Percentiles rank a stretch among this genome's conserved stretches.
These are phyloP conservation scores for Isoperla grammatica DNA, from an alignment of 2,888 invertebrate species.

Conservation along the genomic window DNA sequence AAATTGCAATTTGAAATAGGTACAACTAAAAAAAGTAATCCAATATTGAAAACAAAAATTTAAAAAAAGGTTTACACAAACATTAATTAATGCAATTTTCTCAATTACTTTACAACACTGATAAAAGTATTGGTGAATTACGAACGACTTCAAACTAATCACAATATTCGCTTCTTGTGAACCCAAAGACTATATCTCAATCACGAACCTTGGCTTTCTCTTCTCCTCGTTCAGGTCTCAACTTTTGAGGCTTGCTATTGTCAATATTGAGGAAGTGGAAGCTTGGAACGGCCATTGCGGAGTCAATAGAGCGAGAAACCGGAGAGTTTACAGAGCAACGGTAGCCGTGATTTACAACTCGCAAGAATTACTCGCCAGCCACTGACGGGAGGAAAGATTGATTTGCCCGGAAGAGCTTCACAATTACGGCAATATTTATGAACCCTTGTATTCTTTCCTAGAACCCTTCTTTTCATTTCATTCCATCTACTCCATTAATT, in stretches of 20 bases:
- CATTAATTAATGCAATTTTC: no score
- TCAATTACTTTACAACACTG: no score
- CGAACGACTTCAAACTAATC: no score
- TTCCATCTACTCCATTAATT: slow-evolving; percentile 7
- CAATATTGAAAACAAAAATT: no score
- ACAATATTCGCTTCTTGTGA: no score
- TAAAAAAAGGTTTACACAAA: no score
- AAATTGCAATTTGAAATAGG: no score
- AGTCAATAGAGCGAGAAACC: not conserved
- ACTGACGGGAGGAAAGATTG: not conserved
- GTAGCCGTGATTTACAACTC: not conserved
- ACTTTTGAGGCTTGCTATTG: not conserved
- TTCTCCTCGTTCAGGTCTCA: no score
- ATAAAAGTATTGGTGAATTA: no score
- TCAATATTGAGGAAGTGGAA: not conserved
- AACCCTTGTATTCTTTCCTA: slow-evolving; percentile 6
- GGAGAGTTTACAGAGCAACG: not conserved
- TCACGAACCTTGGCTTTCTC: no score
- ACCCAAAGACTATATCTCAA: no score
- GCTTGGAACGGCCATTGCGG: not conserved
- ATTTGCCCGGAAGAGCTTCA: slow-evolving; percentile 4
- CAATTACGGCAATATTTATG: slow-evolving; percentile 16
- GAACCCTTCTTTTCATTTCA: slow-evolving; percentile 2
- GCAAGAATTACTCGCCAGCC: not conserved
- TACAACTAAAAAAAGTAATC: no score